Evolutionary conservation across 2,113 vertebrate genomes (phyloP).

Genomic region (Morone chrysops): DNA sequence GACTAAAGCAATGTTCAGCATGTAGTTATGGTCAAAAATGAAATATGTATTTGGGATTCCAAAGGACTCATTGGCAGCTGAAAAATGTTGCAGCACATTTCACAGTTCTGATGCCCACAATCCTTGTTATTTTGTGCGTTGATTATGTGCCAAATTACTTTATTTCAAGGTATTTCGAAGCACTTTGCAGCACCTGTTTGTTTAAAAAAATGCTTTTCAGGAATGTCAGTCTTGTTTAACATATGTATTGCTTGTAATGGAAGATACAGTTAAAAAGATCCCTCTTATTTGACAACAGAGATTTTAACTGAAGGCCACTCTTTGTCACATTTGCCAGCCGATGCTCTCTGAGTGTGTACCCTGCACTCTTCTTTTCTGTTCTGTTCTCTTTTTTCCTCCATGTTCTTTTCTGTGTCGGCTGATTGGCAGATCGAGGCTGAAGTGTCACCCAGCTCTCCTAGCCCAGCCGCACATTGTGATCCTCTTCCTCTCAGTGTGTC

Average conservation of each 20-base stretch:
- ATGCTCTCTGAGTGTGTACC: conserved; percentile 36
- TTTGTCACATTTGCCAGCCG: conserved; percentile 41
- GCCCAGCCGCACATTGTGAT: conserved; percentile 41
- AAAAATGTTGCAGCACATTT: conserved; percentile 18
- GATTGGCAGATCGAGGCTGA: conserved; percentile 79
- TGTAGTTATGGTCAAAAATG: not conserved
- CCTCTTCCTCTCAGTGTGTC: conserved; percentile 36
- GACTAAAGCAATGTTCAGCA: not conserved
- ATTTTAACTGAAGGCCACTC: conserved; percentile 54
- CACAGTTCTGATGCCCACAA: not conserved
- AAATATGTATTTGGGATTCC: not conserved
- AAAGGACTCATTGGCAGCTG: not conserved
- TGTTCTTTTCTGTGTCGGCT: conserved; percentile 57
- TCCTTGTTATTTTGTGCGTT: not conserved
- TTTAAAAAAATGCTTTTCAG: conserved; percentile 6
- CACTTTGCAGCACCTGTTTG: not conserved
- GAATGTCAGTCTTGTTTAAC: conserved; percentile 18
- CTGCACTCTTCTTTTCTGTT: conserved; percentile 12
- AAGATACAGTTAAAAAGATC: conserved; percentile 22
- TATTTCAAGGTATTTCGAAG: conserved; percentile 19
- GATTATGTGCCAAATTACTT: conserved; percentile 18
- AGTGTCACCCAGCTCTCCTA: conserved; percentile 53
- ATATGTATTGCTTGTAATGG: not conserved
- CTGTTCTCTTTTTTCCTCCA: not conserved
- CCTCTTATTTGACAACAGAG: conserved; percentile 19